A percentile compares a stretch with the other conserved stretches of the same genome.
Evolutionary conservation across 2,888 invertebrate genomes (phyloP).

Genomic region (Taphrorychus bicolor): DNA sequence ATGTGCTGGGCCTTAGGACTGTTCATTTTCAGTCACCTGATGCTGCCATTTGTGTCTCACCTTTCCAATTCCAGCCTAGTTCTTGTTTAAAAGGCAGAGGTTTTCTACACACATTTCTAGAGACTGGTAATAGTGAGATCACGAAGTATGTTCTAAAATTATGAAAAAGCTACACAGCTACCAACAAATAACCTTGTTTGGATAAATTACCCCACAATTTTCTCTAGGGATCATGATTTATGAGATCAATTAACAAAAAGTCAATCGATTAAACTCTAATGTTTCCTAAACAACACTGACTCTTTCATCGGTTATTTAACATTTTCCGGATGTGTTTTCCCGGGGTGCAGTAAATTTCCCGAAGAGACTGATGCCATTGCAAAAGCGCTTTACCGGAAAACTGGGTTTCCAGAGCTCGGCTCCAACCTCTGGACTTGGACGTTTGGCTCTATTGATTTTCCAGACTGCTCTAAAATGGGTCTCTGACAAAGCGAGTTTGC

Average conservation of each 20-base stretch:
- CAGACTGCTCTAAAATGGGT: constrained; percentile 22
- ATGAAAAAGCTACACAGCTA: no score
- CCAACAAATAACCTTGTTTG: no score
- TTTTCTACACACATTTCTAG: no score
- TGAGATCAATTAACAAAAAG: no score
- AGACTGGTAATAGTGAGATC: no score
- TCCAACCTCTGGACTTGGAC: constrained; percentile 23
- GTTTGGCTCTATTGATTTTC: constrained; percentile 37
- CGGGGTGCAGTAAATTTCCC: neutral
- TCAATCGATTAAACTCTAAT: no score
- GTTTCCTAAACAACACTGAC: neutral
- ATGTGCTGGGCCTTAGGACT: constrained; percentile 24
- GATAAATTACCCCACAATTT: neutral
- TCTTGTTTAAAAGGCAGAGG: no score
- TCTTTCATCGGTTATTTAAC: neutral
- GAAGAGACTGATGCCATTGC: constrained; percentile 4
- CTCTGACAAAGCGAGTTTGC: constrained; percentile 20
- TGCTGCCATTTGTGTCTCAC: neutral
- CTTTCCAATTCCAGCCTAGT: no score
- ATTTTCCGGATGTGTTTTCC: neutral
- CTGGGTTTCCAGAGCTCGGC: constrained; percentile 35
- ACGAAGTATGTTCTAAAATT: no score
- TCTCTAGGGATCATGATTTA: neutral
- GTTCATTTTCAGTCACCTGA: constrained; percentile 11
- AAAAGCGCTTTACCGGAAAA: constrained; percentile 19